Conservation (phyloP, 2,797 vertebrate genomes). For the Gouania willdenowi region DNA sequence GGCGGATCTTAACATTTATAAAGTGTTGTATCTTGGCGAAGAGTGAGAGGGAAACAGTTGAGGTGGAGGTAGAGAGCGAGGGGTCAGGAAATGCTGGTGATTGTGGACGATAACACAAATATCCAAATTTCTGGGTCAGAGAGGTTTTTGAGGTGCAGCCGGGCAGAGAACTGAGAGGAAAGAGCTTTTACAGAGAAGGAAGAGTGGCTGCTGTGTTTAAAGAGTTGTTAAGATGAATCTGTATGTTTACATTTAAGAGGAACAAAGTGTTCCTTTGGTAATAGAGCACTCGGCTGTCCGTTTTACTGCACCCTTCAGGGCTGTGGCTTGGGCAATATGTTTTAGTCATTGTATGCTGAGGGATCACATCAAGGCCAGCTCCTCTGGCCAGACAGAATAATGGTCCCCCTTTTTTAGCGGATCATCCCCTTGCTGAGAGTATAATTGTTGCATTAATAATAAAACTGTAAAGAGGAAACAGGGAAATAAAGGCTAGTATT, state of each 20-base stretch:
- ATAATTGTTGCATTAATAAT: slow-evolving; percentile 17
- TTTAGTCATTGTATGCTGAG: slow-evolving; percentile 11
- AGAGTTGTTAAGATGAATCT: slow-evolving; percentile 75
- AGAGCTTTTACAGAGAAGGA: slow-evolving; percentile 44
- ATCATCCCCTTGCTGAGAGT: slow-evolving; percentile 10
- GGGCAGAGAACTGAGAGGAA: slow-evolving; percentile 51
- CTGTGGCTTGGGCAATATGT: too few relatives aligned
- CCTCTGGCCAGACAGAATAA: slow-evolving; percentile 29
- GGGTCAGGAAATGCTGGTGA: slow-evolving; percentile 26
- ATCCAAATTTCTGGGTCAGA: slow-evolving; percentile 51
- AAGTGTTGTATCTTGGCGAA: too few relatives aligned
- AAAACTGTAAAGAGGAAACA: slow-evolving; percentile 4
- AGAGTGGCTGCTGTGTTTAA: slow-evolving; percentile 55
- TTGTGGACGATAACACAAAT: slow-evolving; percentile 55
- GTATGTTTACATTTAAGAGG: slow-evolving; percentile 74
- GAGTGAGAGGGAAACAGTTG: not conserved
- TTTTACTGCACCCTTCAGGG: slow-evolving; percentile 40
- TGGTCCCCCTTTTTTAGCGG: slow-evolving; percentile 31
- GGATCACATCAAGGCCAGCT: slow-evolving; percentile 27
- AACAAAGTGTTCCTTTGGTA: slow-evolving; percentile 78
- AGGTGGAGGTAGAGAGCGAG: not conserved
- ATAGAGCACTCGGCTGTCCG: slow-evolving; percentile 62
- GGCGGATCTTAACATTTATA: too few relatives aligned
- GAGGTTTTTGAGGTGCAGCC: slow-evolving; percentile 42
- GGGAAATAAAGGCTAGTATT: slow-evolving; percentile 18